A percentile compares a stretch with the other conserved stretches of the same genome.
Evolutionary conservation across 37 sponge, comb jelly and placozoan genomes (phyloP).

Genomic region (Dysidea cf. avara): DNA sequence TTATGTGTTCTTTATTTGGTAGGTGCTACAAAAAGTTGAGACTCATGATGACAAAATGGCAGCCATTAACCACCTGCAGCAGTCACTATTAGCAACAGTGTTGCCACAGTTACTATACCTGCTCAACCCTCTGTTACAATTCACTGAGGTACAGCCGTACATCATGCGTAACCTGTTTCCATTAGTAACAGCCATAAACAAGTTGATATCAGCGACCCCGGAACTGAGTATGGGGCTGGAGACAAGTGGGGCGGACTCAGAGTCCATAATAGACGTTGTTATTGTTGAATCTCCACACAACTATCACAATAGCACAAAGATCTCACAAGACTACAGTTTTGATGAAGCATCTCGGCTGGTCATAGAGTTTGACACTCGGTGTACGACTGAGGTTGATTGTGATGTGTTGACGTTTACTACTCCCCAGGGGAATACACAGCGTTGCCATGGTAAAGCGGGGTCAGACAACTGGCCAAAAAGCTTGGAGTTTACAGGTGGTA

Average conservation of each 20-base stretch:
- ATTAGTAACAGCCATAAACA: no score
- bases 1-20: no score
- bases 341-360: conserved; percentile 46
- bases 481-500: conserved; percentile 50
- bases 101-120: no score
- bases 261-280: conserved; percentile 50
- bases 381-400: conserved; percentile 66
- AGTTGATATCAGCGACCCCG: not conserved
- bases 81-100: no score
- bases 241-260: not conserved
- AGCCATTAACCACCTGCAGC: no score
- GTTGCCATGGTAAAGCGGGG: conserved; percentile 62
- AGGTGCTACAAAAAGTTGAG: no score
- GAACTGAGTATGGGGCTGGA: conserved; percentile 1
- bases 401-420: conserved; percentile 65
- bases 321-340: conserved; percentile 27
- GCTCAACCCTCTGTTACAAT: no score
- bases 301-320: conserved; percentile 65
- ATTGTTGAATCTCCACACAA: conserved; percentile 68
- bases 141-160: no score
- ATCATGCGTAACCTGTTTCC: no score
- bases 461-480: conserved; percentile 68
- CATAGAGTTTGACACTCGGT: conserved; percentile 81
- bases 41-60: no score
- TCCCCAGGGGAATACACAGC: conserved; percentile 28